Evolutionary conservation across 2,113 vertebrate genomes (phyloP).

Genomic region (Cercocebus atys): DNA sequence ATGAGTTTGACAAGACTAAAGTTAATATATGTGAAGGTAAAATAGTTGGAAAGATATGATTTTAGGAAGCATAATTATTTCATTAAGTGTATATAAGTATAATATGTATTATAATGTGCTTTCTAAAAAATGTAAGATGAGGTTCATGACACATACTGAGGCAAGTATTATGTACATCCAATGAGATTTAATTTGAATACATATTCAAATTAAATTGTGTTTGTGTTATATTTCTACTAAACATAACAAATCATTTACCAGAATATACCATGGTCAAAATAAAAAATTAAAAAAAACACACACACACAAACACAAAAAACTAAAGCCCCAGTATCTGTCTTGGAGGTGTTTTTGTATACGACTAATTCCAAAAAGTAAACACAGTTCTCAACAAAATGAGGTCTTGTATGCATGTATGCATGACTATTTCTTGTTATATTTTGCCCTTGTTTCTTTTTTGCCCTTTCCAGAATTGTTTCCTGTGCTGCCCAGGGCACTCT

Average conservation of each 20-base stretch:
- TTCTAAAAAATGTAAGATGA: background rate
- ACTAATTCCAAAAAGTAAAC: background rate
- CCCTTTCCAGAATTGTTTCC: background rate
- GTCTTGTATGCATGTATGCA: background rate
- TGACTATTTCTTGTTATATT: background rate
- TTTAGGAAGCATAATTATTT: background rate
- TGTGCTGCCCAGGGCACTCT: background rate
- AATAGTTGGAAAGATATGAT: background rate
- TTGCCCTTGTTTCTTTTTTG: background rate
- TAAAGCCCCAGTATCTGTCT: background rate
- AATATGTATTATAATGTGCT: background rate
- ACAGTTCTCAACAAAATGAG: constrained; percentile 7
- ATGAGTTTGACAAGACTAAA: background rate
- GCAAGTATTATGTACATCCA: background rate
- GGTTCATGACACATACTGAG: background rate
- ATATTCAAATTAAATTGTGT: too few species aligned
- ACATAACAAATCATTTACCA: background rate
- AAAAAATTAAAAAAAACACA: background rate
- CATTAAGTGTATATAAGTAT: background rate
- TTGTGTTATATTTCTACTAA: background rate
- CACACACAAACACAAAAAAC: background rate
- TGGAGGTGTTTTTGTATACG: background rate
- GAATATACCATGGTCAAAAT: background rate
- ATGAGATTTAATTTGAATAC: background rate
- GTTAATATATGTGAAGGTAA: background rate